Conservation (phyloP, 2,797 vertebrate genomes). For the Etheostoma nigrum region DNA sequence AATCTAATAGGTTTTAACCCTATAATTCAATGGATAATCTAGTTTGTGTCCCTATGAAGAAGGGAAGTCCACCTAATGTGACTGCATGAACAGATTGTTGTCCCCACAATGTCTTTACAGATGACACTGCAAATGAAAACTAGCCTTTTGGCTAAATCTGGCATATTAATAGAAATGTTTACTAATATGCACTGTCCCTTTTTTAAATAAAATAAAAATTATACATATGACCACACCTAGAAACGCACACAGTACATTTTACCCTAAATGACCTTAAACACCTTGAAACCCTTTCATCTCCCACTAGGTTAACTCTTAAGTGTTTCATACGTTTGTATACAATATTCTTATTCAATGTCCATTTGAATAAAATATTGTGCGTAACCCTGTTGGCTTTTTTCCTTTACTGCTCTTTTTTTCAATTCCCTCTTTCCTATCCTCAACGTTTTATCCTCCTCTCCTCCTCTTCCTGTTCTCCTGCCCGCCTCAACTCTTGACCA, state of each 20-base stretch:
- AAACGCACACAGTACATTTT: not conserved
- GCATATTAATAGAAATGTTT: too few species aligned
- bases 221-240: slow-evolving; percentile 1
- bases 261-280: not conserved
- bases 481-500: slow-evolving; percentile 80
- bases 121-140: too few species aligned
- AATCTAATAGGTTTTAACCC: not conserved
- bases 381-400: slow-evolving; percentile 84
- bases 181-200: too few species aligned
- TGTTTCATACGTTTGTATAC: slow-evolving; percentile 57
- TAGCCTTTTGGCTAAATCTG: too few species aligned
- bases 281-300: not conserved
- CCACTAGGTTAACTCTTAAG: slow-evolving; percentile 7
- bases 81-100: not conserved
- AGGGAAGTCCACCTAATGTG: not conserved
- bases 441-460: slow-evolving; percentile 38
- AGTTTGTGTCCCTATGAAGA: not conserved
- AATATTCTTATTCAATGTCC: slow-evolving; percentile 96
- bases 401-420: slow-evolving; percentile 56
- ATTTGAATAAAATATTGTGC: slow-evolving; percentile 98
- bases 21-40: not conserved
- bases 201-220: too few species aligned
- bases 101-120: not conserved
- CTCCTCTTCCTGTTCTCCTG: slow-evolving; percentile 38
- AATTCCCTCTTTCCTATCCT: slow-evolving; percentile 63